phyloP scores from a whole-genome alignment of 2,888 invertebrate genomes.

The Drosophila bunnanda region DNA sequence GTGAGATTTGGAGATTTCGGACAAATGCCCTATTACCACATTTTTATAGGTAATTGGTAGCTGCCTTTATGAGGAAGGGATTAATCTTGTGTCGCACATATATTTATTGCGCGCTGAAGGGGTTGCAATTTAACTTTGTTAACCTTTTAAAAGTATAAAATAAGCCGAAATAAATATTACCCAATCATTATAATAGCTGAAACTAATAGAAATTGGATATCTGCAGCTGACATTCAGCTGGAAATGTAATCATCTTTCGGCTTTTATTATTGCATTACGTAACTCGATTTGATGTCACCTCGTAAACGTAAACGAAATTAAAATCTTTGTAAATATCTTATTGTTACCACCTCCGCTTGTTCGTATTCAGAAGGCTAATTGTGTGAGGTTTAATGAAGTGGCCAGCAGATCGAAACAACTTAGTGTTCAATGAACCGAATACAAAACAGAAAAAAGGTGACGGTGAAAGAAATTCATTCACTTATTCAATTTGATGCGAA shows the following conservation, averaged over 20 bases:
- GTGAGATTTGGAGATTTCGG: conserved; percentile 3
- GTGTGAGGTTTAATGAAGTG: conserved; percentile 49
- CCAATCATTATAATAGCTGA: neutral
- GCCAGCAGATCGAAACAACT: conserved; percentile 17
- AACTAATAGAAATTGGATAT: conserved; percentile 2
- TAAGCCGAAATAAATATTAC: neutral
- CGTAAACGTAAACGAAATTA: conserved; percentile 13
- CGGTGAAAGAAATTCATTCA: conserved; percentile 30
- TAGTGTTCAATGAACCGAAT: conserved; percentile 52
- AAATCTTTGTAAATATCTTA: conserved; percentile 7
- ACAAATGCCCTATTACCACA: conserved; percentile 17
- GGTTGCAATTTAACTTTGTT: neutral
- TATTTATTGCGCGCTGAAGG: neutral
- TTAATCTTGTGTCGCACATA: neutral
- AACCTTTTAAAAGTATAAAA: neutral
- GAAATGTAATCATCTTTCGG: conserved; percentile 1
- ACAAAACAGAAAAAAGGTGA: conserved; percentile 24
- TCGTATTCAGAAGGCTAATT: conserved; percentile 44
- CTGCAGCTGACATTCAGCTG: neutral
- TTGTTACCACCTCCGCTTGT: conserved; percentile 34
- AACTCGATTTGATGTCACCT: conserved; percentile 44
- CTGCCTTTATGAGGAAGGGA: conserved; percentile 5
- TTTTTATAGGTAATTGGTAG: conserved; percentile 13
- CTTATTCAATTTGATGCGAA: conserved; percentile 51
- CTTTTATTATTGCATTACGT: conserved; percentile 39